phyloP scores from a whole-genome alignment of 2,797 vertebrate species.

The Arctocebus calabarensis region DNA sequence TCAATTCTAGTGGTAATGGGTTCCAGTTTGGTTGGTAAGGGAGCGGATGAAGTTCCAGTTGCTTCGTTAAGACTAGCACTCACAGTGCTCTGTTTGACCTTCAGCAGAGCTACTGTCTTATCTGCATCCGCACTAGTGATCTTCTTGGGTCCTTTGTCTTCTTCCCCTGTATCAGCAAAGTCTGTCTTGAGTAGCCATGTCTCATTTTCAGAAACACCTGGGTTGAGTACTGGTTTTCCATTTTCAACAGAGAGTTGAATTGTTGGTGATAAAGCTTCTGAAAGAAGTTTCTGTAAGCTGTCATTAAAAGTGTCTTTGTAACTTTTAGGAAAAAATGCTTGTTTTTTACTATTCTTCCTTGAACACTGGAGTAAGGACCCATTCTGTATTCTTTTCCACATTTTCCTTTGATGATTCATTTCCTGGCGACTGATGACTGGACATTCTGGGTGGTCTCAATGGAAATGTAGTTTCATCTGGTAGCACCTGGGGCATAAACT shows the following conservation, averaged over 20 bases:
- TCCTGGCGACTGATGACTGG: conserved; percentile 44
- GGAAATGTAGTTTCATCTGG: conserved; percentile 79
- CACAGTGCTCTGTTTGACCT: conserved; percentile 54
- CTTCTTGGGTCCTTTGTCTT: conserved; percentile 45
- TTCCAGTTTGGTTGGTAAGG: conserved; percentile 68
- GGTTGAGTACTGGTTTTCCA: conserved; percentile 18
- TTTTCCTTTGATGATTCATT: conserved; percentile 51
- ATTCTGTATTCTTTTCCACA: conserved; percentile 70
- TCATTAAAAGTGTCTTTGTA: conserved; percentile 74
- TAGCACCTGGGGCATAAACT: conserved; percentile 84
- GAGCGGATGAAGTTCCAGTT: conserved; percentile 34
- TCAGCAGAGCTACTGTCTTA: conserved; percentile 62
- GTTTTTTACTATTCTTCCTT: conserved; percentile 77
- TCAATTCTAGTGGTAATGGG: conserved; percentile 52
- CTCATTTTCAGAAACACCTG: conserved; percentile 43
- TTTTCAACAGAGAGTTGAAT: conserved; percentile 69
- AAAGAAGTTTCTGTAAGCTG: conserved; percentile 78
- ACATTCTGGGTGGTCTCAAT: conserved; percentile 60
- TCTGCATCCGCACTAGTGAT: conserved; percentile 71
- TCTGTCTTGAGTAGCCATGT: conserved; percentile 30
- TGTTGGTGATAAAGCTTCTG: conserved; percentile 39
- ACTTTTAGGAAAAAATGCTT: conserved; percentile 72
- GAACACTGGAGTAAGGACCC: conserved; percentile 77
- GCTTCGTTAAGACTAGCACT: conserved; percentile 74
- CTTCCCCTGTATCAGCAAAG: conserved; percentile 45